These are phyloP conservation scores for Anomalospiza imberbis DNA, from an alignment of 2,797 vertebrate species.

Conservation along the genomic window DNA sequence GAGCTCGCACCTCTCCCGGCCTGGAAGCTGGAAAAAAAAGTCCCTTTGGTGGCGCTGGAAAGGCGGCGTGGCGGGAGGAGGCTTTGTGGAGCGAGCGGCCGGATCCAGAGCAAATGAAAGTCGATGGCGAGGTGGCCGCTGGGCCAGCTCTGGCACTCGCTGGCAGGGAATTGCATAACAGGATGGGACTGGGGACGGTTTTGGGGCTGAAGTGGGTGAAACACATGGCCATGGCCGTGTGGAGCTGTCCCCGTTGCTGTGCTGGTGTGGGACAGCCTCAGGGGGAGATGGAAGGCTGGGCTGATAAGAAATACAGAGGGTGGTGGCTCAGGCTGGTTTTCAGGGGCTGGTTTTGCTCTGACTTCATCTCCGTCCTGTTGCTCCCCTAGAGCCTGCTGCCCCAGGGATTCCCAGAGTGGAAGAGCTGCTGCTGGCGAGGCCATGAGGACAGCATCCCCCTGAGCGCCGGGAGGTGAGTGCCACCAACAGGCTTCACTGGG, in stretches of 20 bases:
- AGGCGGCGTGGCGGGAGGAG: not conserved
- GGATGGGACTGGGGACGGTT: constrained; percentile 1
- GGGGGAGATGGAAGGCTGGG: not conserved
- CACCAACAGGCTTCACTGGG: not conserved
- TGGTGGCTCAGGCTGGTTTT: not conserved
- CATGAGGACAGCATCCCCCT: constrained; percentile 43
- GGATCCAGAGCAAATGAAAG: not conserved
- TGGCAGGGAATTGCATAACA: constrained; percentile 53
- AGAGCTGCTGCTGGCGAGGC: not conserved
- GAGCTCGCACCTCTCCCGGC: not conserved
- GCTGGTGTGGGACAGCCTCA: not conserved
- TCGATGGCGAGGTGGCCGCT: not conserved
- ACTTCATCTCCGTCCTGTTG: not conserved
- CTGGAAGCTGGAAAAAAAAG: not conserved
- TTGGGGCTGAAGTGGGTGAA: constrained; percentile 38
- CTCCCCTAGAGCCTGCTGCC: not conserved
- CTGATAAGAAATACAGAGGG: not conserved
- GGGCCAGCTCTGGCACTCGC: not conserved
- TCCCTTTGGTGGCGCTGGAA: not conserved
- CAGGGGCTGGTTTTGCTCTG: not conserved
- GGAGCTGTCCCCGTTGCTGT: not conserved
- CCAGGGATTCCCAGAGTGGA: not conserved
- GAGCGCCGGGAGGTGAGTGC: constrained; percentile 37
- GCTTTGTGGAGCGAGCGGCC: not conserved
- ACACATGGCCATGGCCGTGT: not conserved